Base-by-base conservation (phyloP, 2,888 invertebrate species). In the Trichogramma dendrolimi region DNA sequence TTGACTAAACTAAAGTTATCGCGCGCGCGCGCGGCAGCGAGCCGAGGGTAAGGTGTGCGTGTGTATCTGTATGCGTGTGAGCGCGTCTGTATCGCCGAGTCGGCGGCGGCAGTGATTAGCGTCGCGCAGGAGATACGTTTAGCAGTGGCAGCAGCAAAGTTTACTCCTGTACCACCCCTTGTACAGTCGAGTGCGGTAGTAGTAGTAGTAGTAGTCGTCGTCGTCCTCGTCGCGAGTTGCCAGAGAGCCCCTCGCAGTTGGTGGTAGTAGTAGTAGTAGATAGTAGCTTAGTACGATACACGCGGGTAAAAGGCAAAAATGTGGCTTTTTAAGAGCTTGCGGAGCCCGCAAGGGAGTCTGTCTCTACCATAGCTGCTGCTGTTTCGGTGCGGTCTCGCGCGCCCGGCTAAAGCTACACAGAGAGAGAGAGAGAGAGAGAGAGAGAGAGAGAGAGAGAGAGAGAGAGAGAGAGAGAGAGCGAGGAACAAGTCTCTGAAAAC, bases 91-190 rank as follows among this genome's bases (percentile, higher is more conserved):
- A 56, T 56, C 57, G 56, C 59, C 58, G 58, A 54, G 51, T 61
- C 27, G 40, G 43, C 61, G 48, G 50, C 57, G 61, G 41, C 52
- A 55, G 60, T 62, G 62, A 64, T 64, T 64, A 64, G 64, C 64
- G 55, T 64, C 62, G 64, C 61, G 64, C 14, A 14, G 14, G 14
- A 14, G 14, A 14, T 14, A 14, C 14, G 14, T 14, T 14, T 14
- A 14, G 14, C 14, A 14, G 14, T 2, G 2, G n/a, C 41, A 8
- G 4, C 6, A n/a, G 41, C 14, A 14, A 47, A 14, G 11, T 14
- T 14, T 14, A 47, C 11, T 47, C 14, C 11, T n/a, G 11, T 14
- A n/a, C 47, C 47, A 47, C n/a, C 47, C 11, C 46, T 10, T 11
- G 46, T 46, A 46, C 46, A 46, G n/a, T 5, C 46, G 46, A 14